Evolutionary conservation across 1,140 invertebrate genomes (phyloP).

Genomic region (Drosophila serrata): DNA sequence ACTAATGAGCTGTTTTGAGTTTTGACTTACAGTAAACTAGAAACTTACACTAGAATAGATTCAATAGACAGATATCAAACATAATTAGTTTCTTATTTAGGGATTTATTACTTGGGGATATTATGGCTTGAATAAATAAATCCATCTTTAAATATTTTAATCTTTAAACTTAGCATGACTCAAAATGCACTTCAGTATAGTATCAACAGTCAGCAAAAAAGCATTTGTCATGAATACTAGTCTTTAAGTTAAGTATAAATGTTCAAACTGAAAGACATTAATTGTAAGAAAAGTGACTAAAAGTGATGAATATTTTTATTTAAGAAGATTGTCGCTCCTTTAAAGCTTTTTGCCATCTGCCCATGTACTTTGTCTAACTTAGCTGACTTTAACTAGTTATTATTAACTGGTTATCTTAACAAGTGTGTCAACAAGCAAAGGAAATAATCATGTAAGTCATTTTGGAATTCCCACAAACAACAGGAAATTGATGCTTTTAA

Average conservation of each 20-base stretch:
- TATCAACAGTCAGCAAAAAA: background rate
- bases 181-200: background rate
- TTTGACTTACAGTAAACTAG: slow-evolving; percentile 4
- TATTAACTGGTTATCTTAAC: background rate
- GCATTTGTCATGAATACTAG: background rate
- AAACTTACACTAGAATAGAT: no score
- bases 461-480: background rate
- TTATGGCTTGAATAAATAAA: no score
- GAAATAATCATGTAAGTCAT: background rate
- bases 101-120: no score
- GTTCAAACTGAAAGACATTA: no score
- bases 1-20: slow-evolving; percentile 28
- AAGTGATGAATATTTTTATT: background rate
- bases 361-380: background rate
- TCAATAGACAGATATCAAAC: background rate
- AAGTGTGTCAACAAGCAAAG: background rate
- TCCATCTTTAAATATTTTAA: background rate
- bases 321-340: background rate
- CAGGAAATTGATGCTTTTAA: background rate
- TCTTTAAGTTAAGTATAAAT: no score
- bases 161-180: background rate
- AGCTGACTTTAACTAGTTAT: background rate
- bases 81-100: no score
- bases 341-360: background rate
- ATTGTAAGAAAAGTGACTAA: background rate